These are phyloP conservation scores for Paratilapia polleni DNA, from an alignment of 2,113 vertebrate species.

Conservation along the genomic window DNA sequence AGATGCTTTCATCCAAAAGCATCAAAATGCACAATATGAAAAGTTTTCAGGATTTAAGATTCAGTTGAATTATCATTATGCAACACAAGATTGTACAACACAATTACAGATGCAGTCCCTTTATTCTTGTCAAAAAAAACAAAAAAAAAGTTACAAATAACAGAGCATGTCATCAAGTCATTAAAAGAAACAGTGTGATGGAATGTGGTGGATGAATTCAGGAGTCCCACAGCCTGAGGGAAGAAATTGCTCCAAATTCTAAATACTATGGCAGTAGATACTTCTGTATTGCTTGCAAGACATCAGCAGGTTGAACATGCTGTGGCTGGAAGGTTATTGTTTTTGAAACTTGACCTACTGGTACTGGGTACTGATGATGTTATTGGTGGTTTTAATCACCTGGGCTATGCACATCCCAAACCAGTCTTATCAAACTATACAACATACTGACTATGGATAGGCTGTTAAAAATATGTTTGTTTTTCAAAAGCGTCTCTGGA, in stretches of 20 bases:
- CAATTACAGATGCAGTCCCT: too few species aligned
- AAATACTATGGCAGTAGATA: neutral
- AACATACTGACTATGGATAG: slow-evolving; percentile 3
- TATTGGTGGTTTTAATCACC: neutral
- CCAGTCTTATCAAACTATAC: neutral
- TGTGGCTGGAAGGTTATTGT: neutral
- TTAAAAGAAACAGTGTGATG: too few species aligned
- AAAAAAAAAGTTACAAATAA: too few species aligned
- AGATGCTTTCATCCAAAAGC: slow-evolving; percentile 2
- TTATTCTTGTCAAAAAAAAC: too few species aligned
- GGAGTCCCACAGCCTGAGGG: neutral
- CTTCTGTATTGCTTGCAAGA: neutral
- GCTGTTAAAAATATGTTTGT: neutral
- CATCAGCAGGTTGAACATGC: neutral
- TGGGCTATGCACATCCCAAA: neutral
- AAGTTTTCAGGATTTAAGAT: neutral
- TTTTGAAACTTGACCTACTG: neutral
- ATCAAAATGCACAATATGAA: neutral
- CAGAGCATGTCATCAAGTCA: neutral
- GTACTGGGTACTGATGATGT: neutral
- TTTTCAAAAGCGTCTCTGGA: neutral
- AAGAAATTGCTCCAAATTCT: neutral
- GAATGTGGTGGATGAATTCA: neutral
- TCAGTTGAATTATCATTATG: neutral
- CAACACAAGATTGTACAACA: neutral